Evolutionary conservation across 2,797 vertebrate species (phyloP), one percentile per base, ranked within the genome.

Genomic region (Melanogrammus aeglefinus): DNA sequence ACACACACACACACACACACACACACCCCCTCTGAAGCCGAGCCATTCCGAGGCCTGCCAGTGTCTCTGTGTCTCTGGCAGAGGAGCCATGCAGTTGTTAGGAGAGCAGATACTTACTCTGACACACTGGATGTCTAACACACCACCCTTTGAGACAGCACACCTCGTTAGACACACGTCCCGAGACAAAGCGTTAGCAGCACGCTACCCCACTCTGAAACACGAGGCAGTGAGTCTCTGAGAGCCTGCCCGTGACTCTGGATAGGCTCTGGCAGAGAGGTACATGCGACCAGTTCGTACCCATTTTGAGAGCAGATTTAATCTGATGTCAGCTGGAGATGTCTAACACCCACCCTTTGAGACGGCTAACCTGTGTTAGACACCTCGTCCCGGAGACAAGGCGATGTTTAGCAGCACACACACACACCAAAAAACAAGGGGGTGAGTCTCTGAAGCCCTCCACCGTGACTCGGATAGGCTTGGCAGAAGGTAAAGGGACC

Each of bases 31-130:
- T 27, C 57, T 27, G 57, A 27, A 66, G 51, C 51, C 18, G 51
- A 57, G 57, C 57, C n/a, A 27, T 9, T 6, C 18, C 57, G 24
- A 24, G 5, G n/a, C 57, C 57, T 66, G 57, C 57, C 57, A 27
- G 35, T 36, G 35, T 36, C 35, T 24, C n/a, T 24, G 57, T 36
- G 35, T 36, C 35, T 24, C n/a, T 24, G 57, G 57, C n/a, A 27
- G 57, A n/a, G n/a, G 57, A 66, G 27, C 57, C 57, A 66, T 27
- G 57, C 57, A 66, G 57, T 66, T 66, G 57, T 66, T 66, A 66
- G 57, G 57, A 27, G 57, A 66, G 57, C 7, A 66, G 57, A 27
- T 27, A n/a, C n/a, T 9, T 66, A 66, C 24, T 66, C 57, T 66
- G 18, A 57, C 57, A 9, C n/a, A n/a, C 57, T 24, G 57, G 57